Evolutionary conservation across 2,888 invertebrate species (phyloP).

Genomic region (Odontomyia ornata): DNA sequence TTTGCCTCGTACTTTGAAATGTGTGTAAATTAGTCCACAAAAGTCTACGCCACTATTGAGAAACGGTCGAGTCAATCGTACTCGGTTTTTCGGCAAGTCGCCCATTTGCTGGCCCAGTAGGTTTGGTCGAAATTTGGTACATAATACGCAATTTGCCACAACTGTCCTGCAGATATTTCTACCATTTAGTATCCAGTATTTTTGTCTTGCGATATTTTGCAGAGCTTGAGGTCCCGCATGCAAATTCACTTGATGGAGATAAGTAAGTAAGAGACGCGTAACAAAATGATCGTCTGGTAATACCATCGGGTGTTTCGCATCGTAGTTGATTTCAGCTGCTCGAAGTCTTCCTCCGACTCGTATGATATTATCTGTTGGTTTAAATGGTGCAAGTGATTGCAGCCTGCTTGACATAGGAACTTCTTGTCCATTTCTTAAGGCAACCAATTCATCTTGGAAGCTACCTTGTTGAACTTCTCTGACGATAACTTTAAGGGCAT

Average conservation of each 20-base stretch:
- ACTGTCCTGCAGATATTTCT: conserved; percentile 47
- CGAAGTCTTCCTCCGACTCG: conserved; percentile 46
- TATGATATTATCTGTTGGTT: conserved; percentile 33
- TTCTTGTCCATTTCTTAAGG: neutral
- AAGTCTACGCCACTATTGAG: conserved; percentile 45
- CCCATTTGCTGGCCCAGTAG: conserved; percentile 53
- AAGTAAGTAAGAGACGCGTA: conserved; percentile 38
- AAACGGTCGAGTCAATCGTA: conserved; percentile 41
- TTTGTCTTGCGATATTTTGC: conserved; percentile 45
- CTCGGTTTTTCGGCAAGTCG: conserved; percentile 52
- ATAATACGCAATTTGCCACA: conserved; percentile 49
- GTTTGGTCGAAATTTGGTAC: conserved; percentile 47
- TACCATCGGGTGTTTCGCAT: conserved; percentile 53
- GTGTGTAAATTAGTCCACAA: conserved; percentile 44
- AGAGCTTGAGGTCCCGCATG: conserved; percentile 42
- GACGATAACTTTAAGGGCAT: neutral
- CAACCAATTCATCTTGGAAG: neutral
- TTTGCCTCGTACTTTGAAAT: conserved; percentile 32
- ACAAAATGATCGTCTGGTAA: conserved; percentile 51
- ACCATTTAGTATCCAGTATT: conserved; percentile 52
- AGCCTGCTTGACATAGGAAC: neutral
- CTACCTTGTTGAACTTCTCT: neutral
- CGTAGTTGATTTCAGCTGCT: conserved; percentile 27
- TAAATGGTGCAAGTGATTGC: conserved; percentile 33
- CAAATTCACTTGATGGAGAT: conserved; percentile 31